phyloP scores from a whole-genome alignment of 1,140 invertebrate genomes.

The Brachionus plicatilis region DNA sequence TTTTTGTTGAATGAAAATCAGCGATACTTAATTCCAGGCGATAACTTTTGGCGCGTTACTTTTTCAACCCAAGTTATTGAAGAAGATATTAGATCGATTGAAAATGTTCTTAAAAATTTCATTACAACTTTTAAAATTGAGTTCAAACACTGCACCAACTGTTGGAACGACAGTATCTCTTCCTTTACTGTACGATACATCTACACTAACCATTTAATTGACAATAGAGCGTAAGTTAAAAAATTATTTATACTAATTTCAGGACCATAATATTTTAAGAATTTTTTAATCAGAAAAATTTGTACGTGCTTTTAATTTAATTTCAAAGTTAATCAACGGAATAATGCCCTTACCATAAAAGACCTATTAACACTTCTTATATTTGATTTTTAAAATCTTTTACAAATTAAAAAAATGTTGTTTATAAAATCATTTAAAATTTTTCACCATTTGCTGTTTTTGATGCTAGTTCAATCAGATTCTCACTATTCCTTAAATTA shows the following conservation, averaged over 20 bases:
- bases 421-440: no score
- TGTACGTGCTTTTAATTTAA: no score
- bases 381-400: no score
- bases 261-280: background rate
- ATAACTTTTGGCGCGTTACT: background rate
- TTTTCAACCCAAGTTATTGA: background rate
- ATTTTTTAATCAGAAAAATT: no score
- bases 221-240: background rate
- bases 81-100: background rate
- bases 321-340: no score
- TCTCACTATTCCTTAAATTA: no score
- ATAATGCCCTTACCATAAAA: no score
- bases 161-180: background rate
- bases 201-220: background rate
- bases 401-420: no score
- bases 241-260: no score
- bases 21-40: background rate
- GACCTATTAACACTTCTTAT: no score
- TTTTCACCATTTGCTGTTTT: no score
- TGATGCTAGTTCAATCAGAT: no score
- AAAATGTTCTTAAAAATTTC: background rate
- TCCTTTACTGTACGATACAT: background rate
- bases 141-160: background rate
- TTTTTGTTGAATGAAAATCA: slow-evolving; percentile 3
- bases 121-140: background rate